Percentiles rank a stretch among this genome's conserved stretches.
Evolutionary conservation across 1,140 invertebrate species (phyloP).

Genomic region (Asbolus verrucosus): DNA sequence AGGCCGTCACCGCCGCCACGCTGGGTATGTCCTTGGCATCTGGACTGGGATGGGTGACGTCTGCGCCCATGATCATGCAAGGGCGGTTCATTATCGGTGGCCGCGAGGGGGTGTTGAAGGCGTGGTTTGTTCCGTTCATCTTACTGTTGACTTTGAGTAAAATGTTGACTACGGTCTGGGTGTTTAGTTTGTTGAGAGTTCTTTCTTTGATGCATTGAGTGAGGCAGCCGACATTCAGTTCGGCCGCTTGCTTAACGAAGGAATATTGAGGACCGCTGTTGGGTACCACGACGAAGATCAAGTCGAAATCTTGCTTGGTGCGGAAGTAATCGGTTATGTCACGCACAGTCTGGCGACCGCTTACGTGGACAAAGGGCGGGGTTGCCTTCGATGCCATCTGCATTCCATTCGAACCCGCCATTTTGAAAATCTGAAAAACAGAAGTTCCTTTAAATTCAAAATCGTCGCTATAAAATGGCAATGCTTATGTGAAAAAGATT

Average conservation of each 20-base stretch:
- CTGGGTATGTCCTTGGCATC: constrained; percentile 80
- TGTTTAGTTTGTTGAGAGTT: constrained; percentile 68
- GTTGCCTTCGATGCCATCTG: constrained; percentile 25
- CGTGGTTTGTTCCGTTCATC: constrained; percentile 88
- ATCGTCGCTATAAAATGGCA: no score
- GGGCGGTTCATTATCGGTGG: constrained; percentile 61
- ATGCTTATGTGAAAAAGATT: no score
- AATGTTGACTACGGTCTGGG: constrained; percentile 76
- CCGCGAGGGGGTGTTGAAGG: constrained; percentile 61
- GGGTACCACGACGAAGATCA: constrained; percentile 71
- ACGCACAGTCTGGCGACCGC: constrained; percentile 8
- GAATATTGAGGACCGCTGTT: constrained; percentile 61
- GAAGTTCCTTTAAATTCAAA: no score
- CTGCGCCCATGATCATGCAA: constrained; percentile 73
- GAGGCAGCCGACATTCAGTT: constrained; percentile 78
- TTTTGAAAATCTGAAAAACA: constrained; percentile 52
- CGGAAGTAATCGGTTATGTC: constrained; percentile 51
- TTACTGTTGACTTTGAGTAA: constrained; percentile 86
- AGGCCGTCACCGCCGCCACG: constrained; percentile 85
- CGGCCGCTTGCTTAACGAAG: constrained; percentile 80
- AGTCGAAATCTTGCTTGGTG: constrained; percentile 51
- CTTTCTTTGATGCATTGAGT: constrained; percentile 84
- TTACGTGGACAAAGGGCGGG: constrained; percentile 44
- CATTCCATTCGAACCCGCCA: constrained; percentile 46
- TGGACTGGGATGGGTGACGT: constrained; percentile 88